Percentiles rank a stretch among this genome's conserved stretches.
phyloP scores from a whole-genome alignment of 2,113 vertebrate genomes.

The Apteryx owenii region DNA sequence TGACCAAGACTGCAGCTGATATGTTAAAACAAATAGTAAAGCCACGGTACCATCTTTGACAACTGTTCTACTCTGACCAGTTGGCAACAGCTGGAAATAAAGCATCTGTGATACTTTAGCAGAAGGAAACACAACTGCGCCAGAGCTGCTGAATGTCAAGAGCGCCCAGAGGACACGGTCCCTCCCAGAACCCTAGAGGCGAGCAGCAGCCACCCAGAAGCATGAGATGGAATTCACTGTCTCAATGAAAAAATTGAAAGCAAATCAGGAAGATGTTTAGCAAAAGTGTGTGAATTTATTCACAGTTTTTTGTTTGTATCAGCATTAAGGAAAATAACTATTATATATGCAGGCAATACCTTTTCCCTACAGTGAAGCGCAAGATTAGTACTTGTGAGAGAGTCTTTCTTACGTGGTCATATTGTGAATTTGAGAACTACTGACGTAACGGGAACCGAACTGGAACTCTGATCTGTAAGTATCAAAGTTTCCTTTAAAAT shows the following conservation, averaged over 20 bases:
- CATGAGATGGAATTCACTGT: neutral
- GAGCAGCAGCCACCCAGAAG: neutral
- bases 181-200: neutral
- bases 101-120: neutral
- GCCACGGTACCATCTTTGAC: fast-evolving
- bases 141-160: neutral
- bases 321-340: neutral
- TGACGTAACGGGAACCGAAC: slow-evolving; percentile 16
- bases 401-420: neutral
- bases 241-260: neutral
- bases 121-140: neutral
- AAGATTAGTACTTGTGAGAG: neutral
- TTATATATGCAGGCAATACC: neutral
- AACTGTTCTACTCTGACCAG: neutral
- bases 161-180: fast-evolving
- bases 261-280: neutral
- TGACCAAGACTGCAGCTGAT: neutral
- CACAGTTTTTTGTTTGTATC: neutral
- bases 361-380: neutral
- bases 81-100: neutral
- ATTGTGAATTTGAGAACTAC: neutral
- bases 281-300: neutral
- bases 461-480: neutral
- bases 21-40: neutral
- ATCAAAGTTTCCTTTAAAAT: slow-evolving; percentile 19